These are phyloP conservation scores for Macaria notata DNA, from an alignment of 2,888 invertebrate species.

Conservation along the genomic window DNA sequence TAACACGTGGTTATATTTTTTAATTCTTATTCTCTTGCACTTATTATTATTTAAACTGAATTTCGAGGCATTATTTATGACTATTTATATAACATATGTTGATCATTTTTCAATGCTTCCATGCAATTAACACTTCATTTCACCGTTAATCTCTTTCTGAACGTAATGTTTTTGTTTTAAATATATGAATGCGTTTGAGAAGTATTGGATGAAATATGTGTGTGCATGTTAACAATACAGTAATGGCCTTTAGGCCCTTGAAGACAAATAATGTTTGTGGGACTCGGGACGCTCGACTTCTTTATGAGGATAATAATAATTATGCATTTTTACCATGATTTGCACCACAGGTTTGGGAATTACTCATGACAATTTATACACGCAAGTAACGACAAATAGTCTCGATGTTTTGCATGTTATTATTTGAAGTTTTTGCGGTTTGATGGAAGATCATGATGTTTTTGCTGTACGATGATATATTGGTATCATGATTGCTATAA, in stretches of 20 bases:
- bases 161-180: slow-evolving; percentile 57
- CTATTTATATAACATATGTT: slow-evolving; percentile 82
- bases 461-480: too few species aligned
- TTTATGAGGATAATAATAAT: not conserved
- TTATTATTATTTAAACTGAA: slow-evolving; percentile 82
- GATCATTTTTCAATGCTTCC: slow-evolving; percentile 81
- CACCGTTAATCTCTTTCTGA: slow-evolving; percentile 73
- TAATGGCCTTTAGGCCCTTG: slow-evolving; percentile 41
- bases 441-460: too few species aligned
- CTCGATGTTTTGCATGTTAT: too few species aligned
- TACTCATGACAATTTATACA: too few species aligned
- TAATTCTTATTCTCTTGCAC: slow-evolving; percentile 77
- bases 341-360: too few species aligned
- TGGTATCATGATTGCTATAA: too few species aligned
- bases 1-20: slow-evolving; percentile 75
- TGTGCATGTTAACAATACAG: slow-evolving; percentile 51
- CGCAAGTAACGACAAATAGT: too few species aligned
- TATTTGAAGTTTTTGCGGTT: too few species aligned
- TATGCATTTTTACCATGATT: too few species aligned
- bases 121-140: slow-evolving; percentile 82
- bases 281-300: slow-evolving; percentile 13
- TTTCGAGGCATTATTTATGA: slow-evolving; percentile 78
- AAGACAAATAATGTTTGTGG: slow-evolving; percentile 37
- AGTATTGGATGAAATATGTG: slow-evolving; percentile 51
- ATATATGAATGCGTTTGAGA: slow-evolving; percentile 51